phyloP scores from a whole-genome alignment of 2,113 vertebrate species.

The Xenus cinereus region DNA sequence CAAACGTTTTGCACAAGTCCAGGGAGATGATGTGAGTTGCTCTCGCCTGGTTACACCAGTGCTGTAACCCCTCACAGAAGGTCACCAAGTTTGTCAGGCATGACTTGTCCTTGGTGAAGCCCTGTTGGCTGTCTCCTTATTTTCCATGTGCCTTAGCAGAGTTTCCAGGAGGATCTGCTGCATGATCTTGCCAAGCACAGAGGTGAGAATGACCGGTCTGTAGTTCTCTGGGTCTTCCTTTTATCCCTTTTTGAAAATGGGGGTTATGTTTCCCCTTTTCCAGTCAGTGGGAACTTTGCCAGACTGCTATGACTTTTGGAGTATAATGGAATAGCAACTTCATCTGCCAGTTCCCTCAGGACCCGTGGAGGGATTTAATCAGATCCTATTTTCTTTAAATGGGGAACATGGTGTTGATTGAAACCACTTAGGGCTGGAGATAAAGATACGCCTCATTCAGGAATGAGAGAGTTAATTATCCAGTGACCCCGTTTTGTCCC shows the following conservation, averaged over 20 bases:
- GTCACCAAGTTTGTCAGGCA: not conserved
- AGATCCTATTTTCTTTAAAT: not conserved
- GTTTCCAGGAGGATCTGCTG: not conserved
- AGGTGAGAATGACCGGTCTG: not conserved
- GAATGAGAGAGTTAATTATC: not conserved
- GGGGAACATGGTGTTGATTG: accelerated
- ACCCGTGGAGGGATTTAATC: not conserved
- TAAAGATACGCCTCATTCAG: not conserved
- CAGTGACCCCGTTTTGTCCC: not conserved
- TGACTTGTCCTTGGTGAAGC: not conserved
- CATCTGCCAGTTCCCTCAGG: not conserved
- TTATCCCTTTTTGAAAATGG: not conserved
- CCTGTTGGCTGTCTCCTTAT: not conserved
- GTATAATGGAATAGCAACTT: not conserved
- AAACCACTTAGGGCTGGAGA: not conserved
- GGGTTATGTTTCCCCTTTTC: not conserved
- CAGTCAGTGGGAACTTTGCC: not conserved
- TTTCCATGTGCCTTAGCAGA: not conserved
- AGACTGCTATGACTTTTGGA: not conserved
- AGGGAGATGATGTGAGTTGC: not conserved
- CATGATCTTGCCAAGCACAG: not conserved
- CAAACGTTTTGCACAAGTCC: not conserved
- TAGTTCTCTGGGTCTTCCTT: not conserved
- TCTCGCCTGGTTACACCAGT: not conserved
- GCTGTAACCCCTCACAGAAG: not conserved